Evolutionary conservation across 2,113 vertebrate species (phyloP), one percentile per base, ranked within the genome.

Genomic region (Abramis brama): DNA sequence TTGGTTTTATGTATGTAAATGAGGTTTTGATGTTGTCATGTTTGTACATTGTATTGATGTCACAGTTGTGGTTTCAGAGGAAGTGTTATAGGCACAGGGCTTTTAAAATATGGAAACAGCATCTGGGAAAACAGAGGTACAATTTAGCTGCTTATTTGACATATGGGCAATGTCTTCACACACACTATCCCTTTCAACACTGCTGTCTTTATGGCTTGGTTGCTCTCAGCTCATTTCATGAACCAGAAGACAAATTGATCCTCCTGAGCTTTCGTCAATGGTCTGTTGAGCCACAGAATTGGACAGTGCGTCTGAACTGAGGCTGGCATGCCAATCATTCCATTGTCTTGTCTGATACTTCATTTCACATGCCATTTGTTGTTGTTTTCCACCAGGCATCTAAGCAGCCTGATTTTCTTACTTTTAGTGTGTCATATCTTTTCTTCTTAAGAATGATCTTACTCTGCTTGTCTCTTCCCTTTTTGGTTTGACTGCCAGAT

Each of bases 331-430:
- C 81, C 64, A 84, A 33, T 75, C 0, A 13, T 1, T 23, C 23
- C 50, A 77, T 43, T 55, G 47, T 79, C 25, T 15, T 55, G 23
- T 25, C 76, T 25, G 25, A 59, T 74, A 73, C 36, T 79, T 83
- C 27, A 66, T 71, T 55, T 60, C 19, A 82, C 76, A 6, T 87
- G 79, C 77, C 45, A 74, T 62, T 30, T 79, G 17, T 50, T 39
- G 10, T 36, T 57, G 30, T 19, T 21, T 36, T 12, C 17, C 33
- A 12, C 12, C 21, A 60, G 33, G 10, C 55, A 17, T 23, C 27
- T 21, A 79, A 79, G 23, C 21, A 79, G 21, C 33, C 55, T 27
- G 27, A 2, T 60, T 57, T 23, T 43, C 2, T 60, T 39, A 6
- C 6, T 64, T 80, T 60, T n/a, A n/a, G 8, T n/a, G 2, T 17